These are phyloP conservation scores for Empis livida DNA, from an alignment of 2,888 invertebrate species.

Conservation along the genomic window DNA sequence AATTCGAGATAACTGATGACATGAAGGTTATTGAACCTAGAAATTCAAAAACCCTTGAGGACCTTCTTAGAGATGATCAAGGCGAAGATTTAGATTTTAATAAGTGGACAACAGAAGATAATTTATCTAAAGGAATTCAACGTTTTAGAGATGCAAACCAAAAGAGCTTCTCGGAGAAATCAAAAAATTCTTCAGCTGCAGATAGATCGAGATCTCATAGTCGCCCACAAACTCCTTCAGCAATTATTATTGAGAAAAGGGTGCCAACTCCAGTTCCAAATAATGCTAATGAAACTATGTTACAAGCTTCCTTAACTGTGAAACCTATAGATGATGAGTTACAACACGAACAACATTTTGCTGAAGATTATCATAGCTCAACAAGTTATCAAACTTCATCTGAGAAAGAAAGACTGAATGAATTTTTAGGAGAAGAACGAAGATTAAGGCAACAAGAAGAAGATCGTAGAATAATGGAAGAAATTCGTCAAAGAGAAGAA, in stretches of 20 bases:
- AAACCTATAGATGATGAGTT: slow-evolving; percentile 48
- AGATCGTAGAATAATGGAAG: slow-evolving; percentile 1
- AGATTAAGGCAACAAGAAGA: slow-evolving; percentile 8
- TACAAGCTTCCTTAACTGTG: slow-evolving; percentile 53
- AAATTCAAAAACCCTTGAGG: slow-evolving; percentile 28
- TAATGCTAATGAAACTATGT: slow-evolving; percentile 43
- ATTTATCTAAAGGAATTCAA: slow-evolving; percentile 38
- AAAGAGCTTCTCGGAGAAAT: slow-evolving; percentile 44
- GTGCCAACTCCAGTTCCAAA: slow-evolving; percentile 47
- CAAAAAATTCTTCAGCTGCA: slow-evolving; percentile 42
- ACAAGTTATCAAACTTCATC: slow-evolving; percentile 20
- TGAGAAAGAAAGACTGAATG: slow-evolving; percentile 18
- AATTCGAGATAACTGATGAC: slow-evolving; percentile 34
- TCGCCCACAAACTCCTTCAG: slow-evolving; percentile 45
- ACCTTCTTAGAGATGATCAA: slow-evolving; percentile 29
- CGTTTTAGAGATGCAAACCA: slow-evolving; percentile 43
- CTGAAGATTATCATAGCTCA: not conserved
- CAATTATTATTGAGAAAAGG: slow-evolving; percentile 46
- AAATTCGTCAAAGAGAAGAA: not conserved
- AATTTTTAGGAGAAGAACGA: slow-evolving; percentile 21
- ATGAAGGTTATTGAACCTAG: slow-evolving; percentile 33
- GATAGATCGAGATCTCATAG: slow-evolving; percentile 45
- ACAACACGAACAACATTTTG: slow-evolving; percentile 22
- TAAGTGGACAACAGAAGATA: slow-evolving; percentile 37
- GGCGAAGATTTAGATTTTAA: slow-evolving; percentile 22